Evolutionary conservation across 1,140 invertebrate genomes (phyloP).

Genomic region (Pinna nobilis): DNA sequence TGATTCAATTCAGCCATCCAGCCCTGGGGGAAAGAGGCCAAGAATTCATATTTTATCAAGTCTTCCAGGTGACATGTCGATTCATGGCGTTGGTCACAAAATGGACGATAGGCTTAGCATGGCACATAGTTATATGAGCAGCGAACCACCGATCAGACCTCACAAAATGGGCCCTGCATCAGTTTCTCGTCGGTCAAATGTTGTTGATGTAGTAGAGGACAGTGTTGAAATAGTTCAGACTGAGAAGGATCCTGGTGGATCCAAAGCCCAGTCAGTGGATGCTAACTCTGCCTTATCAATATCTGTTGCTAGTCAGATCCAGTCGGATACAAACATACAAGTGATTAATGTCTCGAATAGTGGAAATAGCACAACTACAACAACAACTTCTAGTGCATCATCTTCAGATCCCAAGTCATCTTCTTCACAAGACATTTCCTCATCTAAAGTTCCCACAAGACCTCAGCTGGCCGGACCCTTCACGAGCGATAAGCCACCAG

Average conservation of each 20-base stretch:
- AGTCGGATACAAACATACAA: constrained; percentile 7
- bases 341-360: constrained; percentile 9
- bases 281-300: constrained; percentile 11
- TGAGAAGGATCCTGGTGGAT: constrained; percentile 10
- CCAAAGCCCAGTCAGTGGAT: constrained; percentile 6
- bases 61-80: background rate
- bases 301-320: constrained; percentile 20
- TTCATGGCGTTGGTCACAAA: constrained; percentile 11
- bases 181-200: constrained; percentile 3
- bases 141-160: constrained; percentile 6
- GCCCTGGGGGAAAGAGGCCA: constrained; percentile 32
- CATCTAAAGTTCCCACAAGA: constrained; percentile 21
- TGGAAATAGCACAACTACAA: background rate
- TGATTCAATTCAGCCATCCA: constrained; percentile 17
- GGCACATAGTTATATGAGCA: constrained; percentile 17
- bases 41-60: constrained; percentile 16
- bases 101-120: constrained; percentile 10
- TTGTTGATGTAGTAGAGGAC: constrained; percentile 19
- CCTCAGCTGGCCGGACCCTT: constrained; percentile 12
- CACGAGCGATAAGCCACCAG: background rate
- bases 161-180: constrained; percentile 18
- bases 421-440: background rate
- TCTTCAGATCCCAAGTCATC: constrained; percentile 16
- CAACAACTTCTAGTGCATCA: background rate
- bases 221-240: constrained; percentile 12